These are phyloP conservation scores for Zeus faber DNA, from an alignment of 2,113 vertebrate species.

Conservation along the genomic window DNA sequence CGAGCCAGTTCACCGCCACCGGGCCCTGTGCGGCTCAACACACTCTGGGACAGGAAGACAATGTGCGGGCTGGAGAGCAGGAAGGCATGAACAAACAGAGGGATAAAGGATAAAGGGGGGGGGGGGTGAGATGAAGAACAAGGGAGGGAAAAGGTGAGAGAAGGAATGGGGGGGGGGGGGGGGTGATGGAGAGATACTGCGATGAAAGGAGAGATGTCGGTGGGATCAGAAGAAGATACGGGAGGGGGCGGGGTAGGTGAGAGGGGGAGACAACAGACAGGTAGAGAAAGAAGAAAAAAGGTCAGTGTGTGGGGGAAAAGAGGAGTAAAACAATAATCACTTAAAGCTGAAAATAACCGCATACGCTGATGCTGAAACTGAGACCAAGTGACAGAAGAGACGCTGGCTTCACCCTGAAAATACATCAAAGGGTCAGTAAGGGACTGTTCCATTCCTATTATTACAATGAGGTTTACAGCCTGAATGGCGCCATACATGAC, in stretches of 20 bases:
- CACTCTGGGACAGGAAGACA: conserved; percentile 92
- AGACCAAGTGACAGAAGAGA: not conserved
- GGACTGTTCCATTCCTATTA: conserved; percentile 53
- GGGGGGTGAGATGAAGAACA: not conserved
- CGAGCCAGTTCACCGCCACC: conserved; percentile 40
- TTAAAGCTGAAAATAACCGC: conserved; percentile 10
- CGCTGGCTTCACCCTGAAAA: conserved; percentile 16
- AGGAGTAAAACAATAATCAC: conserved; percentile 15
- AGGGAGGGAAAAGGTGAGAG: not conserved
- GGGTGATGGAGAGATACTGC: too few species aligned
- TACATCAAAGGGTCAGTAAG: conserved; percentile 40
- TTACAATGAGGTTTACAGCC: conserved; percentile 50
- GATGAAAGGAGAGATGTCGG: not conserved
- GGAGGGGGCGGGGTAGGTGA: not conserved
- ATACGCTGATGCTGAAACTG: not conserved
- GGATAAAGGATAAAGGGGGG: conserved; percentile 11
- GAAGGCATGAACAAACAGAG: not conserved
- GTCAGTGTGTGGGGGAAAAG: not conserved
- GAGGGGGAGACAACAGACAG: not conserved
- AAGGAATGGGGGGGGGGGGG: not conserved
- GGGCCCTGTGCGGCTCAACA: conserved; percentile 53
- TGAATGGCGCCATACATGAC: conserved; percentile 33
- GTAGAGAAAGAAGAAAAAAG: not conserved
- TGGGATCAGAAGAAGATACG: not conserved
- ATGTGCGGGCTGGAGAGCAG: conserved; percentile 85